These are phyloP conservation scores for Onychomys torridus DNA, from an alignment of 2,797 vertebrate species.

Conservation along the genomic window DNA sequence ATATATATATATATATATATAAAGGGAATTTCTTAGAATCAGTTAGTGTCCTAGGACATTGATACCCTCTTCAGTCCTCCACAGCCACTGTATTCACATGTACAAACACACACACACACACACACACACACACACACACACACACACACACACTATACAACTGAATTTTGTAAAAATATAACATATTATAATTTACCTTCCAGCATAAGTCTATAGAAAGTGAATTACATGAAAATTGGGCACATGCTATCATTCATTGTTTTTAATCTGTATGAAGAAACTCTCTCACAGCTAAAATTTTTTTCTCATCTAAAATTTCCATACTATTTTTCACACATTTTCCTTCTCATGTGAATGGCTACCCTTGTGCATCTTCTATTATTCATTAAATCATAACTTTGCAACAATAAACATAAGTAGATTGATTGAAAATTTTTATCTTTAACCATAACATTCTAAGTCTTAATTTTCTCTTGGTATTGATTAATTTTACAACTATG, in stretches of 20 bases:
- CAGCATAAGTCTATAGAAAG: not conserved
- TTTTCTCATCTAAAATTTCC: not conserved
- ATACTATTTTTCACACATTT: not conserved
- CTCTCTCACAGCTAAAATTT: not conserved
- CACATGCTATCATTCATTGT: not conserved
- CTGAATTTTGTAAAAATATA: not conserved
- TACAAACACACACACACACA: not conserved
- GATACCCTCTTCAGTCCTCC: not conserved
- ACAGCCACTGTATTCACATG: not conserved
- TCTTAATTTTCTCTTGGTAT: not conserved
- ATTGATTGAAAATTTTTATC: not conserved
- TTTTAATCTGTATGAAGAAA: not conserved
- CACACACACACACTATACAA: not conserved
- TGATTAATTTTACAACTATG: slow-evolving; percentile 15
- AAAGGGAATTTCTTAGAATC: not conserved
- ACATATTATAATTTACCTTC: not conserved
- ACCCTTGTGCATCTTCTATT: not conserved
- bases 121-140: no score
- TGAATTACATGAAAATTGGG: not conserved
- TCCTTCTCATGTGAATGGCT: not conserved
- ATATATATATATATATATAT: no score
- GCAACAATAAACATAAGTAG: not conserved
- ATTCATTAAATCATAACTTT: not conserved
- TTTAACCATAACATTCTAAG: not conserved
- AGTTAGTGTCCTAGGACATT: not conserved